Evolutionary conservation across 2,113 vertebrate species (phyloP).

Genomic region (Tretioscincus oriximinensis): DNA sequence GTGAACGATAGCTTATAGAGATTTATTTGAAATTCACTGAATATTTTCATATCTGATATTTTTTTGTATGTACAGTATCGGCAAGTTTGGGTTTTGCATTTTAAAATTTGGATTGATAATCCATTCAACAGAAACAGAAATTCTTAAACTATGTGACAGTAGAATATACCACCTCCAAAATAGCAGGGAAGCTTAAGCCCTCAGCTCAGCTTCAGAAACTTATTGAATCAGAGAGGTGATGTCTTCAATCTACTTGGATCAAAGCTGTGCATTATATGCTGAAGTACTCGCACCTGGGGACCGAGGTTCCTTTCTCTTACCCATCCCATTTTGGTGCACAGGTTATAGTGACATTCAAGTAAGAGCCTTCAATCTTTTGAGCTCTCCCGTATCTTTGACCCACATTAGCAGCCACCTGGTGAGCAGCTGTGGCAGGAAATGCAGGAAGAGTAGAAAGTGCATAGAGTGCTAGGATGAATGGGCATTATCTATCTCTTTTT

Average conservation of each 20-base stretch:
- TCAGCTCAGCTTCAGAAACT: constrained; percentile 28
- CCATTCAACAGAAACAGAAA: constrained; percentile 15
- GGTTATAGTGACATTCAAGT: constrained; percentile 21
- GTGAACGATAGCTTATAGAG: not conserved
- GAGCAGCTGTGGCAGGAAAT: constrained; percentile 33
- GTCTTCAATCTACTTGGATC: constrained; percentile 17
- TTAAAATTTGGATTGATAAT: not conserved
- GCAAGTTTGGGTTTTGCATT: not conserved
- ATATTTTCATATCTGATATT: not conserved
- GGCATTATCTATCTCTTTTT: not conserved
- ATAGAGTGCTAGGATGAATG: constrained; percentile 34
- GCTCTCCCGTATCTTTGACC: not conserved
- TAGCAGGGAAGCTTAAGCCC: constrained; percentile 15
- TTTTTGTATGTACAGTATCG: not conserved
- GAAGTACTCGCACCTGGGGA: constrained; percentile 5
- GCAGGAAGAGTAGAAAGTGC: constrained; percentile 18
- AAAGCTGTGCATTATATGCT: constrained; percentile 20
- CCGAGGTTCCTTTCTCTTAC: not conserved
- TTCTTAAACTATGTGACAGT: constrained; percentile 54
- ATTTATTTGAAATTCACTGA: not conserved
- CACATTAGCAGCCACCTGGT: constrained; percentile 4
- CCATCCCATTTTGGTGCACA: constrained; percentile 17
- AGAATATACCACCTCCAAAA: constrained; percentile 39
- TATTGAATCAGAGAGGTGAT: not conserved
- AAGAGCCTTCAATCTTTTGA: constrained; percentile 8